These are phyloP conservation scores for Amblyopsis rosae DNA, from an alignment of 2,113 vertebrate species.

Conservation along the genomic window DNA sequence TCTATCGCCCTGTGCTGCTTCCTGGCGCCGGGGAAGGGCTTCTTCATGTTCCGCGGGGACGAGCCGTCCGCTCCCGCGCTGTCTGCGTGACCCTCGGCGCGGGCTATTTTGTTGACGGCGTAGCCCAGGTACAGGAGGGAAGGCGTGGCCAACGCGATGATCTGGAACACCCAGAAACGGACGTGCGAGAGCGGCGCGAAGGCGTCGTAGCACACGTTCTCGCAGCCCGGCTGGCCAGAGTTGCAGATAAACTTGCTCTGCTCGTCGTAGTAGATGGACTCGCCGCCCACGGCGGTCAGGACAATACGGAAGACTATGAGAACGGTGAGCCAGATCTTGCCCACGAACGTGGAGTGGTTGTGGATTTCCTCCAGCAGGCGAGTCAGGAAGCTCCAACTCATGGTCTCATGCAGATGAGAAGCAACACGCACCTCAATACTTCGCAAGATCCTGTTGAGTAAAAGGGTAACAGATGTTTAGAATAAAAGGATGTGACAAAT, in stretches of 20 bases:
- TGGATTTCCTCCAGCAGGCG: conserved; percentile 95
- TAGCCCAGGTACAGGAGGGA: conserved; percentile 92
- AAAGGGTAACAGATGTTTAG: conserved; percentile 12
- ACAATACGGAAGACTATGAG: conserved; percentile 93
- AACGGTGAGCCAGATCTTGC: conserved; percentile 93
- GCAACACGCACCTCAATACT: conserved; percentile 35
- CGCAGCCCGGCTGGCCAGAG: conserved; percentile 90
- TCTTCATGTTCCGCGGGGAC: conserved; percentile 63
- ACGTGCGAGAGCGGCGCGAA: conserved; percentile 93
- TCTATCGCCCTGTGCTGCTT: conserved; percentile 85
- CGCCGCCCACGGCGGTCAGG: conserved; percentile 90
- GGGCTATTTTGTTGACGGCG: conserved; percentile 89
- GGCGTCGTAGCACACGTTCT: conserved; percentile 92
- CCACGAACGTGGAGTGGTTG: conserved; percentile 95
- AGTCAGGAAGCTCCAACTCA: conserved; percentile 98
- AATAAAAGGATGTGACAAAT: neutral
- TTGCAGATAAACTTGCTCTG: conserved; percentile 97
- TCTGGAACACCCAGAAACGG: conserved; percentile 96
- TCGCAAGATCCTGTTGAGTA: conserved; percentile 38
- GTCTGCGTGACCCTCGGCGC: conserved; percentile 77
- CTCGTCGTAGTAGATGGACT: conserved; percentile 94
- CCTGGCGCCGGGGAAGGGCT: conserved; percentile 72
- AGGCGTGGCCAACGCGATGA: conserved; percentile 88
- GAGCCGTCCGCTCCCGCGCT: conserved; percentile 1
- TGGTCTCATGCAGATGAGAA: conserved; percentile 58